Base-by-base conservation (phyloP, 2,113 vertebrate genomes). In the Lophius piscatorius region DNA sequence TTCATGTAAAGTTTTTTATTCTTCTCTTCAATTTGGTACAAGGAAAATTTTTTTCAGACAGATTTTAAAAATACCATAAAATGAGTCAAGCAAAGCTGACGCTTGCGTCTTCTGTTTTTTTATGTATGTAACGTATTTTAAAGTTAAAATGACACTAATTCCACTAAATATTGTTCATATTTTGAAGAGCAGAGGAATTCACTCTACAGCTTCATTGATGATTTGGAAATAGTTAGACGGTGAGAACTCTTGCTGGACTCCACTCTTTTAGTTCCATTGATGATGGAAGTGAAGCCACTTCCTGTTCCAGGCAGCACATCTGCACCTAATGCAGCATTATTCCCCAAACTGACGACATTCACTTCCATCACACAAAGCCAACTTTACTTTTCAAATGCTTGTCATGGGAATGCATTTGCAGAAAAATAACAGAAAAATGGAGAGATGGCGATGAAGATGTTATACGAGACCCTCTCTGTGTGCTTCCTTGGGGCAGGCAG, bases 271-370 rank as follows among this genome's bases (percentile, higher is more conserved):
- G 40, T 74, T 74, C 45, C 20, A 33, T 40, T 74, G 35, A 72
- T 83, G 50, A 51, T 74, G 78, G 75, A 81, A 82, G 57, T 56
- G 33, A 63, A 74, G 72, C 41, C 47, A 52, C 73, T 89, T 89
- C 85, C 85, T 90, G 83, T 63, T 41, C 59, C 65, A 40, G 6
- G 63, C 63, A 45, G 38, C 76, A 86, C 74, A 74, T 85, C 66
- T 80, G 78, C 74, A 78, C 63, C 80, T 39, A 71, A 72, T 67
- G 77, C 75, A 63, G 73, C 63, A 81, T 77, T 67, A 66, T 83
- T 85, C 83, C 66, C 76, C 68, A 82, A 78, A 73, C 42, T 62
- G 59, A 66, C 66, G 48, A 36, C 74, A 75, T 58, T 55, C 40
- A 26, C 52, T 76, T 70, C 24, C 36, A 24, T 12, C 4, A 20